phyloP scores from a whole-genome alignment of 2,797 vertebrate genomes.

The Danio tinwini region DNA sequence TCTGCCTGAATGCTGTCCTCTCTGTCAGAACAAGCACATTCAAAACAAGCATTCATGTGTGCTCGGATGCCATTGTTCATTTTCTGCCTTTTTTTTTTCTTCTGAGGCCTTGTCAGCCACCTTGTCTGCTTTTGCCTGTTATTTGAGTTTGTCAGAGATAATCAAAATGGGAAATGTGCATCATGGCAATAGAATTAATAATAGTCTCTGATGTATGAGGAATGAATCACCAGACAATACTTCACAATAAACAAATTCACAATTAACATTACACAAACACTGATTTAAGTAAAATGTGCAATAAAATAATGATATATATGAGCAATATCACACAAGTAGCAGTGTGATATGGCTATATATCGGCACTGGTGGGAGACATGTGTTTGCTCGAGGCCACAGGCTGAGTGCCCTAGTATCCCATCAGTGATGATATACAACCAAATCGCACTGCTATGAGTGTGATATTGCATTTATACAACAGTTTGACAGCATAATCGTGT shows the following conservation, averaged over 20 bases:
- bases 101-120: background rate
- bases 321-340: too few relatives aligned
- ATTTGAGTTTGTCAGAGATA: background rate
- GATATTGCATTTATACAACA: too few relatives aligned
- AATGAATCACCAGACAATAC: background rate
- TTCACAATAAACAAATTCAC: background rate
- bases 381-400: too few relatives aligned
- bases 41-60: constrained; percentile 52
- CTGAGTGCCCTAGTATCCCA: too few relatives aligned
- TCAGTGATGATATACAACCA: too few relatives aligned
- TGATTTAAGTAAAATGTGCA: too few relatives aligned
- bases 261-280: too few relatives aligned
- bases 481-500: too few relatives aligned
- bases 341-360: too few relatives aligned
- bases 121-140: background rate
- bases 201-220: background rate
- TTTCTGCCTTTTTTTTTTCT: constrained; percentile 48
- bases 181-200: background rate
- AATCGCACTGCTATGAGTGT: too few relatives aligned
- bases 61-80: constrained; percentile 27
- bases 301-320: too few relatives aligned
- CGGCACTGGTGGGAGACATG: too few relatives aligned
- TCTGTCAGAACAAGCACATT: constrained; percentile 28
- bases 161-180: background rate
- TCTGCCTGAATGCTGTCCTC: constrained; percentile 27